Conservation (phyloP, 2,797 vertebrate species). For the Alectoris magna region DNA sequence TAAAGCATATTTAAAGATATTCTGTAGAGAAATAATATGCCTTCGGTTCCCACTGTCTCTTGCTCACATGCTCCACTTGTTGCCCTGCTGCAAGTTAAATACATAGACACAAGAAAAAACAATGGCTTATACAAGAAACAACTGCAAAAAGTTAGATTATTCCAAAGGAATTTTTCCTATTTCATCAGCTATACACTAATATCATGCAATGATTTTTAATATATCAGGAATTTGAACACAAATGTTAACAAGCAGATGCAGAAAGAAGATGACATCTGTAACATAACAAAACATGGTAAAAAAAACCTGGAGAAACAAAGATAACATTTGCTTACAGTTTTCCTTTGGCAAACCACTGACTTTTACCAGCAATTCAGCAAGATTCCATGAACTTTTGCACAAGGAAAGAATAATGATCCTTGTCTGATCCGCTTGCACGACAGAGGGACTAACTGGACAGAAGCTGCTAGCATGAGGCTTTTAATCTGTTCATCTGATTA, state of each 20-base stretch:
- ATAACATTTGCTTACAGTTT: slow-evolving; percentile 25
- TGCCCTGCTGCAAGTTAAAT: neutral
- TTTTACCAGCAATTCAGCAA: neutral
- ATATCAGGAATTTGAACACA: neutral
- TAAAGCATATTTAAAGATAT: neutral
- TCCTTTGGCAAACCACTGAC: neutral
- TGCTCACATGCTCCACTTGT: neutral
- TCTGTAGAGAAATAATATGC: neutral
- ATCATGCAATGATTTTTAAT: neutral
- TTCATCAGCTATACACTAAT: neutral
- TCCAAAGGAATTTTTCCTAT: neutral
- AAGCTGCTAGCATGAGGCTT: neutral
- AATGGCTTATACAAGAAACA: neutral
- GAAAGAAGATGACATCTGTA: neutral
- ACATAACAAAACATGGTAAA: neutral
- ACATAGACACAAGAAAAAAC: neutral
- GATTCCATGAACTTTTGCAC: neutral
- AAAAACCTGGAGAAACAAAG: neutral
- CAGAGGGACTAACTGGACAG: neutral
- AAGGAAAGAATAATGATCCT: neutral
- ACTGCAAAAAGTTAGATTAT: neutral
- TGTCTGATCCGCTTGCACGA: neutral
- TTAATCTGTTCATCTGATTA: neutral
- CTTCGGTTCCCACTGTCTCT: neutral
- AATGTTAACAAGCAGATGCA: neutral